These are phyloP conservation scores for Heterodera carotae DNA, from an alignment of 1,140 invertebrate genomes.

Conservation along the genomic window DNA sequence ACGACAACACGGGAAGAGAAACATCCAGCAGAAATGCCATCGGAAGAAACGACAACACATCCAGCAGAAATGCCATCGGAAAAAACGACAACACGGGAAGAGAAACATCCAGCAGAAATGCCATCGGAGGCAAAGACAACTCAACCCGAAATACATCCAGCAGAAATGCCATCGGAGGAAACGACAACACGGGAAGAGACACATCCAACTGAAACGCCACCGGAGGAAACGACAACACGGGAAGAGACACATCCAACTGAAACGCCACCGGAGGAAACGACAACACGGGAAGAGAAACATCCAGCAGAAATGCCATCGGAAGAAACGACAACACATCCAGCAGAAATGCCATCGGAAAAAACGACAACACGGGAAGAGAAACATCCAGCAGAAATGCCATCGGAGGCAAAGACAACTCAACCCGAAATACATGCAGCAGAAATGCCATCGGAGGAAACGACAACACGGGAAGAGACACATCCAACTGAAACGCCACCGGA, in stretches of 20 bases:
- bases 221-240: too few relatives aligned
- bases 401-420: neutral
- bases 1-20: too few relatives aligned
- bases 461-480: too few relatives aligned
- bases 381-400: neutral
- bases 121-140: neutral
- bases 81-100: neutral
- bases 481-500: too few relatives aligned
- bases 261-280: too few relatives aligned
- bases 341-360: too few relatives aligned
- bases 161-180: neutral
- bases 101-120: too few relatives aligned
- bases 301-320: neutral
- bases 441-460: slow-evolving; percentile 11
- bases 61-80: slow-evolving; percentile 21
- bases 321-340: slow-evolving; percentile 10
- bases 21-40: neutral
- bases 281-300: too few relatives aligned
- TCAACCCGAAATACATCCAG: neutral
- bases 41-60: neutral
- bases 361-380: slow-evolving; percentile 35
- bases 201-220: too few relatives aligned
- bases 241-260: too few relatives aligned
- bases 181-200: too few relatives aligned
- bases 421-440: slow-evolving; percentile 19